phyloP scores from a whole-genome alignment of 2,113 vertebrate genomes.

The Mobula hypostoma region DNA sequence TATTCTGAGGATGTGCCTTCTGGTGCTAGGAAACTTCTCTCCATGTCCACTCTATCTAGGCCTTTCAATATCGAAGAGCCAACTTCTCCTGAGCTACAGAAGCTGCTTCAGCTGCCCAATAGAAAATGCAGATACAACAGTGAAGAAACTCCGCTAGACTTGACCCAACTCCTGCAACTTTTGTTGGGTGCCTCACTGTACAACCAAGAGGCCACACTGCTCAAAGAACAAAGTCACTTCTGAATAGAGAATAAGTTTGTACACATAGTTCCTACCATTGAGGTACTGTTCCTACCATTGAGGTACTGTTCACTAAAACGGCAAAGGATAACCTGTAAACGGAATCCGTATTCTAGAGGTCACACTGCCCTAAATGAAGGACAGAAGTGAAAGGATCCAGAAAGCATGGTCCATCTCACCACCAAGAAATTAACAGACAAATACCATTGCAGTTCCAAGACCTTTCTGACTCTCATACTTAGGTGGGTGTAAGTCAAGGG shows the following conservation, averaged over 20 bases:
- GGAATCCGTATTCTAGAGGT: background rate
- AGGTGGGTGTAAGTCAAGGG: background rate
- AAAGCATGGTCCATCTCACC: too few species aligned
- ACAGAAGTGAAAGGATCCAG: background rate
- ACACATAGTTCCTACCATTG: background rate
- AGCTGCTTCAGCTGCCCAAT: background rate
- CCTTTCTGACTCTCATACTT: background rate
- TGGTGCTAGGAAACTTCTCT: too few species aligned
- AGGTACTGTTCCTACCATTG: background rate
- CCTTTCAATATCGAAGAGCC: background rate
- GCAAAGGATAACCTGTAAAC: background rate
- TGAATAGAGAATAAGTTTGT: background rate
- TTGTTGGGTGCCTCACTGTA: background rate
- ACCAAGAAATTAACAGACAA: background rate
- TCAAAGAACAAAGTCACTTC: background rate
- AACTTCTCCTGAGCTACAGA: background rate
- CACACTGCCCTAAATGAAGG: background rate
- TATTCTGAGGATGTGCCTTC: too few species aligned
- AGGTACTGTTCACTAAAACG: background rate
- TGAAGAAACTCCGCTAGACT: background rate
- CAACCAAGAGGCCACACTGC: background rate
- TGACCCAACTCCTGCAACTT: background rate
- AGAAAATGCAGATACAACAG: background rate
- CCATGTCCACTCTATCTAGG: too few species aligned
- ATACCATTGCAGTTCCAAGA: background rate